A percentile compares a stretch with the other conserved stretches of the same genome.
phyloP scores from a whole-genome alignment of 1,140 invertebrate species.

The Babylonia areolata region DNA sequence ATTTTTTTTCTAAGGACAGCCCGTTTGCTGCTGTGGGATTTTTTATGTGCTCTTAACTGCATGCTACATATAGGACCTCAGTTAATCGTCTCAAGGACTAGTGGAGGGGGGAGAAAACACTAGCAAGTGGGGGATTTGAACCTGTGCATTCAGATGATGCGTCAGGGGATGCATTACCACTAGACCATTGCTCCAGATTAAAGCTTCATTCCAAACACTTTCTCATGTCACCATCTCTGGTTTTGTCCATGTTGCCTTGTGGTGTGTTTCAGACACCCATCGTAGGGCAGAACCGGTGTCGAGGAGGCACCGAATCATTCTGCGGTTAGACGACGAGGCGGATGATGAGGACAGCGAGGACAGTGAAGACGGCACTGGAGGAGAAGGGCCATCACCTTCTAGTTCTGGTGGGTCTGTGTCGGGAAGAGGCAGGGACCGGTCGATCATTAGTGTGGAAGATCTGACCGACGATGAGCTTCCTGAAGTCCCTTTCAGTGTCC shows the following conservation, averaged over 20 bases:
- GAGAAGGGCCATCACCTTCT: background rate
- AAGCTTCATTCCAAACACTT: no score
- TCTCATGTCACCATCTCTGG: no score
- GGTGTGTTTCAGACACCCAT: background rate
- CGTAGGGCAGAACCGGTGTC: background rate
- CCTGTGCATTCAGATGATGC: no score
- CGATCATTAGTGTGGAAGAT: constrained; percentile 9
- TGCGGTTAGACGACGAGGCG: background rate
- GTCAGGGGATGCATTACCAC: no score
- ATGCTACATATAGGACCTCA: no score
- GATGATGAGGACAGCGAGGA: background rate
- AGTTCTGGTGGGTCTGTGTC: background rate
- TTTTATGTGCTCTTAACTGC: no score
- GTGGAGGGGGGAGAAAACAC: no score
- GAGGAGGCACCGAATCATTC: background rate
- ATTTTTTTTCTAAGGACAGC: no score
- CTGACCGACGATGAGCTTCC: constrained; percentile 19
- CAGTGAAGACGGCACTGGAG: background rate
- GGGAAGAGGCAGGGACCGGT: background rate
- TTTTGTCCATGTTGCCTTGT: background rate
- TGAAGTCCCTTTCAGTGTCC: background rate
- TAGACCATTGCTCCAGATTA: no score
- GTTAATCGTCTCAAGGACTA: no score
- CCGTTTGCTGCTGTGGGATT: no score
- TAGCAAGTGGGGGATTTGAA: no score